These are phyloP conservation scores for Ophiodon elongatus DNA, from an alignment of 2,113 vertebrate species.

Conservation along the genomic window DNA sequence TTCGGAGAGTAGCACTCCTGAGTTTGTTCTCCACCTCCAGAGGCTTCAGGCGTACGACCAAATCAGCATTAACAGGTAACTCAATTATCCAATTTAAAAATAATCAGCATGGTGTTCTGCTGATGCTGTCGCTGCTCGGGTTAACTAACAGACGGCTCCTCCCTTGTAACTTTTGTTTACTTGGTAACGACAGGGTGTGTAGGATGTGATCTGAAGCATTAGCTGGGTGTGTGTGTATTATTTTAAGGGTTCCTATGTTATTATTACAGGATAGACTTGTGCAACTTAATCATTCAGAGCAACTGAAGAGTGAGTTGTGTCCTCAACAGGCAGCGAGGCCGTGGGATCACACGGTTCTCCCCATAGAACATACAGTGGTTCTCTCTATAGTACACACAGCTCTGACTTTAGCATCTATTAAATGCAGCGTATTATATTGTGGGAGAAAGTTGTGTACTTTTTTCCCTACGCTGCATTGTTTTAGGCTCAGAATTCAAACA, in stretches of 20 bases:
- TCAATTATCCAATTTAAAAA: neutral
- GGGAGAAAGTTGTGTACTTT: neutral
- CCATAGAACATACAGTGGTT: neutral
- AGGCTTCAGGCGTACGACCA: conserved; percentile 56
- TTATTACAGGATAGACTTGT: too few species aligned
- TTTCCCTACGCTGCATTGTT: neutral
- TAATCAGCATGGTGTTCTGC: neutral
- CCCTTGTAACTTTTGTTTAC: neutral
- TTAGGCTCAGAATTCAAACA: neutral
- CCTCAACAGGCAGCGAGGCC: too few species aligned
- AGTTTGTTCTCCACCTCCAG: conserved; percentile 29
- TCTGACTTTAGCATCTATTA: neutral
- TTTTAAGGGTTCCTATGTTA: neutral
- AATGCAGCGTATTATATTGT: neutral
- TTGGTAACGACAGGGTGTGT: neutral
- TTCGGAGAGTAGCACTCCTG: conserved; percentile 45
- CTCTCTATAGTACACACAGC: neutral
- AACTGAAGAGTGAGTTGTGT: neutral
- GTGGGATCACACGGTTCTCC: neutral
- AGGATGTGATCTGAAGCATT: neutral
- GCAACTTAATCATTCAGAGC: neutral
- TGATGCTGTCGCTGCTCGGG: neutral
- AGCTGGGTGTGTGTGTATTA: neutral
- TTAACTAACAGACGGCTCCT: neutral
- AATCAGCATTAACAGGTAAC: conserved; percentile 79